Evolutionary conservation across 2,797 vertebrate genomes (phyloP).

Genomic region (Calcarius lapponicus): DNA sequence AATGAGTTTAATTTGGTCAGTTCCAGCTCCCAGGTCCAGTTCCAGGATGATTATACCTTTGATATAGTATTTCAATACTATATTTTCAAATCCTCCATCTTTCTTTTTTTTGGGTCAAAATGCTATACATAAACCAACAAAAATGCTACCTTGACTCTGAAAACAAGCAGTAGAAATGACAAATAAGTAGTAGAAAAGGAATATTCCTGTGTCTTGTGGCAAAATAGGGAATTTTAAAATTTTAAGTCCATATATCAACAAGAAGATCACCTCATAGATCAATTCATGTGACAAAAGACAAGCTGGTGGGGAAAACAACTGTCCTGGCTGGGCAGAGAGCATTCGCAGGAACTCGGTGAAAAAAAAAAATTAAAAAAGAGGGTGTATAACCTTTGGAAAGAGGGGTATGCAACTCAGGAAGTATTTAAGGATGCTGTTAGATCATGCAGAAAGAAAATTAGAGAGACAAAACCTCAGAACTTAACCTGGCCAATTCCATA

Average conservation of each 20-base stretch:
- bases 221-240: not conserved
- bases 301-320: not conserved
- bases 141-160: not conserved
- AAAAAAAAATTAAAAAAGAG: not conserved
- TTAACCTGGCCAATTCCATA: not conserved
- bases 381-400: not conserved
- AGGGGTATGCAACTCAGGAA: not conserved
- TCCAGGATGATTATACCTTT: not conserved
- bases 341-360: not conserved
- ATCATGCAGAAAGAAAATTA: not conserved
- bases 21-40: not conserved
- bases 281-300: not conserved
- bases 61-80: not conserved
- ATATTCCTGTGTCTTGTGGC: not conserved
- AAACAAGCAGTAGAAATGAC: not conserved
- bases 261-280: not conserved
- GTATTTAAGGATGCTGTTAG: not conserved
- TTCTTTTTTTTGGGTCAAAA: not conserved
- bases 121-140: not conserved
- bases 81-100: not conserved
- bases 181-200: not conserved
- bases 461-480: accelerated
- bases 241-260: not conserved
- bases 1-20: not conserved
- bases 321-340: not conserved